Evolutionary conservation across 2,113 vertebrate species (phyloP).

Genomic region (Steatornis caripensis): DNA sequence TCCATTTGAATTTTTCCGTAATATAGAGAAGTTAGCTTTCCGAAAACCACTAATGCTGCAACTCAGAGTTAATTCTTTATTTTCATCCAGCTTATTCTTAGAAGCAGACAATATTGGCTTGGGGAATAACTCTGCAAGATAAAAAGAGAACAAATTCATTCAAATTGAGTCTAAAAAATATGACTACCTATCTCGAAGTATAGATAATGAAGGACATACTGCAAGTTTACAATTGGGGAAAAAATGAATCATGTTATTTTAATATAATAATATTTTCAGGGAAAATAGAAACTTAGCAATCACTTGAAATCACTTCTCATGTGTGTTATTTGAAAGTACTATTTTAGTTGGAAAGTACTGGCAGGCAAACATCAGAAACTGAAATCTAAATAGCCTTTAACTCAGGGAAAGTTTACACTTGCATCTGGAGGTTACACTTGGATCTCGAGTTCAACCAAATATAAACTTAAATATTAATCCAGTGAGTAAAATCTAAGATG

Average conservation of each 20-base stretch:
- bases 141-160: background rate
- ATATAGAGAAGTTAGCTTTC: slow-evolving; percentile 22
- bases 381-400: background rate
- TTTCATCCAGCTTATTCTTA: slow-evolving; percentile 43
- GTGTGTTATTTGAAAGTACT: background rate
- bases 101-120: slow-evolving; percentile 21
- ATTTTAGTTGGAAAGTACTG: background rate
- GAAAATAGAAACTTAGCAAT: background rate
- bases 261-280: background rate
- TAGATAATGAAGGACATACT: background rate
- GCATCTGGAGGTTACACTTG: background rate
- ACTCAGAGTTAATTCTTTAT: background rate
- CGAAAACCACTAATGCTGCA: background rate
- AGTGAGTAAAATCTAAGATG: background rate
- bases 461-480: background rate
- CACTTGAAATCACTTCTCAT: background rate
- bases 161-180: background rate
- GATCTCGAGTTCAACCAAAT: background rate
- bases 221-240: background rate
- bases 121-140: slow-evolving; percentile 62
- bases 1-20: background rate
- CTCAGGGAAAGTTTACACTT: background rate
- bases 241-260: background rate
- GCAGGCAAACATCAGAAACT: background rate
- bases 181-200: background rate